phyloP scores from a whole-genome alignment of 2,797 vertebrate genomes.

The Sebastes baramenuke region DNA sequence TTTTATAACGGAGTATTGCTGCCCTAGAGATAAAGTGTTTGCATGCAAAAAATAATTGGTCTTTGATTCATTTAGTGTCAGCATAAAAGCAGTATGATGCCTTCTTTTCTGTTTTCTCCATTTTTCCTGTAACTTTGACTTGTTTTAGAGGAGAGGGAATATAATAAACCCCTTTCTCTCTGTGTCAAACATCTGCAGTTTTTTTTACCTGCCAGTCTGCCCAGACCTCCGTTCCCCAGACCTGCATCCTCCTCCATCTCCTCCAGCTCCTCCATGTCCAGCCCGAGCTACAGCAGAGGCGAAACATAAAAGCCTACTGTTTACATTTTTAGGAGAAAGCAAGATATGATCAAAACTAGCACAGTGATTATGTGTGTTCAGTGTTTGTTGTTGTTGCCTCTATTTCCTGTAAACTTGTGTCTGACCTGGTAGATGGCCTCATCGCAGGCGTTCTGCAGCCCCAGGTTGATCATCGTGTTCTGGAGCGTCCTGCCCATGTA shows the following conservation, averaged over 20 bases:
- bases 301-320: not conserved
- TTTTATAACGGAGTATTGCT: not conserved
- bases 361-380: not conserved
- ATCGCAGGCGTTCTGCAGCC: conserved; percentile 95
- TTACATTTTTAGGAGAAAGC: not conserved
- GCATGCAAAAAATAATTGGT: not conserved
- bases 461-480: conserved; percentile 98
- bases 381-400: not conserved
- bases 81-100: not conserved
- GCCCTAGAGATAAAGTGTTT: not conserved
- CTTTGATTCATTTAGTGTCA: not conserved
- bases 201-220: conserved; percentile 92
- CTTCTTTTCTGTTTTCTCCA: not conserved
- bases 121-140: not conserved
- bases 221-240: conserved; percentile 96
- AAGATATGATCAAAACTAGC: not conserved
- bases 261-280: conserved; percentile 98
- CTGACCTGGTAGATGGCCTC: conserved; percentile 97
- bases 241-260: conserved; percentile 97
- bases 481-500: conserved; percentile 96
- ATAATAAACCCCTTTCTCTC: not conserved
- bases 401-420: not conserved
- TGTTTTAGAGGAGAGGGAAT: not conserved
- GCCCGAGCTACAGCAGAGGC: conserved; percentile 84
- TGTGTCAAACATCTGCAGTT: not conserved